Conservation (phyloP, 2,888 invertebrate species). For the Diaperis boleti region DNA sequence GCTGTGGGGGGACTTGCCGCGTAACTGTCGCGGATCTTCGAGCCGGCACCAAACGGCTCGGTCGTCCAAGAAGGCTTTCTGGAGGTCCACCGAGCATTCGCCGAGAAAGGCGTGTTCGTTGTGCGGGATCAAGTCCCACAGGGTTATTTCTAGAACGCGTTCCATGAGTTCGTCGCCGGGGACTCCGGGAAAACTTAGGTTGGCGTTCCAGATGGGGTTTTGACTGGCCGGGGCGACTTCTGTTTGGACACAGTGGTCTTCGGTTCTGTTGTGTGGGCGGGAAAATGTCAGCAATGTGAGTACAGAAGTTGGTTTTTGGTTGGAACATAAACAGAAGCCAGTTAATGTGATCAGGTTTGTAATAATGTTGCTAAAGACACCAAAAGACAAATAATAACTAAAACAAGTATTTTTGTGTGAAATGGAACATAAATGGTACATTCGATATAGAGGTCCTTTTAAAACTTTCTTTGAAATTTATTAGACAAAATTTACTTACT, state of each 20-base stretch:
- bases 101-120: slow-evolving; percentile 86
- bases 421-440: no score
- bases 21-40: slow-evolving; percentile 80
- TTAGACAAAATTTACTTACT: no score
- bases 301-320: background rate
- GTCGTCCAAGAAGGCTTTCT: slow-evolving; percentile 88
- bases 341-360: no score
- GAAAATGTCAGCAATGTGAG: background rate
- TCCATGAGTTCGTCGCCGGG: slow-evolving; percentile 85
- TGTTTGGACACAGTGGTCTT: slow-evolving; percentile 82
- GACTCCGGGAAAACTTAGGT: slow-evolving; percentile 84
- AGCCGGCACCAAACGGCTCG: slow-evolving; percentile 91
- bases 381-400: no score
- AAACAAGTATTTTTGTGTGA: no score
- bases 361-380: no score
- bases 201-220: slow-evolving; percentile 94
- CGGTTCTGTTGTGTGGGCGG: slow-evolving; percentile 70
- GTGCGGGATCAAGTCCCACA: slow-evolving; percentile 89
- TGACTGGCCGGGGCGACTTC: slow-evolving; percentile 88
- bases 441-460: no score
- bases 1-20: slow-evolving; percentile 81
- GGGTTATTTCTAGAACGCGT: slow-evolving; percentile 84
- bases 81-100: slow-evolving; percentile 83
- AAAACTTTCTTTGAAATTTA: no score
- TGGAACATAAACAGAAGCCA: background rate